Evolutionary conservation across 2,113 vertebrate genomes (phyloP).

Genomic region (Myrmecophaga tridactyla): DNA sequence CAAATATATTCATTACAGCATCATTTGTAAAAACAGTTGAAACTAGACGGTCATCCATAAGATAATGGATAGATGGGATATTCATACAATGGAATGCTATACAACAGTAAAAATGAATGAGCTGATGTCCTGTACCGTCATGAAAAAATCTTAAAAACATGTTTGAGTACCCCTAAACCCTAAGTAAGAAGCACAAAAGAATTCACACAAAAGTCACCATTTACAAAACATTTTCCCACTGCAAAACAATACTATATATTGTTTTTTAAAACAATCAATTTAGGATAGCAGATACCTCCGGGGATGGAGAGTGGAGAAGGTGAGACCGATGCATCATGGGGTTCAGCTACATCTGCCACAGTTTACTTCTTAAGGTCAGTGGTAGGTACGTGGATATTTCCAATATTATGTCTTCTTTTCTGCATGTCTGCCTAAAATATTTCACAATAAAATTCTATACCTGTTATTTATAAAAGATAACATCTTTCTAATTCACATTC

Average conservation of each 20-base stretch:
- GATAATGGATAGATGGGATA: fast-evolving
- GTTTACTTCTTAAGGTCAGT: too few relatives aligned
- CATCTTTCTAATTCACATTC: neutral
- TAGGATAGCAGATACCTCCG: neutral
- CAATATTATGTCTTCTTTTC: fast-evolving
- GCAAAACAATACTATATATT: too few relatives aligned
- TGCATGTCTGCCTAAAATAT: neutral
- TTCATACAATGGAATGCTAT: fast-evolving
- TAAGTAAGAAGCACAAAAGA: neutral
- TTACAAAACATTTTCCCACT: neutral
- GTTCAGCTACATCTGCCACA: fast-evolving
- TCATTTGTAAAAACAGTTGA: neutral
- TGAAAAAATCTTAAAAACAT: neutral
- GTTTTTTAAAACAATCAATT: neutral
- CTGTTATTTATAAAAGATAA: neutral
- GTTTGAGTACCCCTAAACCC: neutral
- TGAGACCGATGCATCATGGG: too few relatives aligned
- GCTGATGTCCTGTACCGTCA: fast-evolving
- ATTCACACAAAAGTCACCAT: too few relatives aligned
- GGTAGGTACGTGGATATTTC: fast-evolving
- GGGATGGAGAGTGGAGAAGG: neutral
- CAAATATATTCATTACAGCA: fast-evolving
- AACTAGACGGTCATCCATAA: fast-evolving
- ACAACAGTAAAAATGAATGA: neutral
- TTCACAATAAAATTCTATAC: neutral